Percentiles rank a stretch among this genome's conserved stretches.
These are phyloP conservation scores for Notarius lentiginosus DNA, from an alignment of 2,113 vertebrate species.

Conservation along the genomic window DNA sequence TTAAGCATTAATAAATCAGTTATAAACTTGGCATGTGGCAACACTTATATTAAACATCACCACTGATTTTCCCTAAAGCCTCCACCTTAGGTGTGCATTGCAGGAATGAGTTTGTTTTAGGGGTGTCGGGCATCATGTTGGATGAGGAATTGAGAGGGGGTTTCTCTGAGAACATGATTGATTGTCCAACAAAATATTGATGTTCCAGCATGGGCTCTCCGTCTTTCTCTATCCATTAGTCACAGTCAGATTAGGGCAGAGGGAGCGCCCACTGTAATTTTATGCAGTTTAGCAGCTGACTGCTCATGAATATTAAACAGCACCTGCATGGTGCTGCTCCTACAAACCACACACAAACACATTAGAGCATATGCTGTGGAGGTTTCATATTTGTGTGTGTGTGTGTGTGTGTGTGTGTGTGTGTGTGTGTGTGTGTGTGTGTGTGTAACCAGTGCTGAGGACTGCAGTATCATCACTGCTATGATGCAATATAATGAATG, in stretches of 20 bases:
- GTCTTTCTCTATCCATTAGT: slow-evolving; percentile 63
- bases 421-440: neutral
- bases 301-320: slow-evolving; percentile 56
- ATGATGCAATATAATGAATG: slow-evolving; percentile 24
- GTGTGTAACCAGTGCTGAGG: neutral
- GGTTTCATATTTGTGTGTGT: neutral
- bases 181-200: slow-evolving; percentile 67
- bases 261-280: slow-evolving; percentile 59
- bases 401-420: slow-evolving; percentile 9
- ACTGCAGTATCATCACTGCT: neutral
- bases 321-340: slow-evolving; percentile 9
- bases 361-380: neutral
- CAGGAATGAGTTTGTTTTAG: slow-evolving; percentile 54
- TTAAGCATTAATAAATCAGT: slow-evolving; percentile 33
- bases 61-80: slow-evolving; percentile 61
- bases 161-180: slow-evolving; percentile 66
- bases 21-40: slow-evolving; percentile 8
- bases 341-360: slow-evolving; percentile 22
- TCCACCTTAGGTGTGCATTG: slow-evolving; percentile 4
- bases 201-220: slow-evolving; percentile 58
- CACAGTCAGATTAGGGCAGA: slow-evolving; percentile 64
- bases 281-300: slow-evolving; percentile 64
- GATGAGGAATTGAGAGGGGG: slow-evolving; percentile 61
- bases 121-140: slow-evolving; percentile 29
- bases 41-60: slow-evolving; percentile 40